phyloP scores from a whole-genome alignment of 2,113 vertebrate species.

The Potamarius usumacintae region DNA sequence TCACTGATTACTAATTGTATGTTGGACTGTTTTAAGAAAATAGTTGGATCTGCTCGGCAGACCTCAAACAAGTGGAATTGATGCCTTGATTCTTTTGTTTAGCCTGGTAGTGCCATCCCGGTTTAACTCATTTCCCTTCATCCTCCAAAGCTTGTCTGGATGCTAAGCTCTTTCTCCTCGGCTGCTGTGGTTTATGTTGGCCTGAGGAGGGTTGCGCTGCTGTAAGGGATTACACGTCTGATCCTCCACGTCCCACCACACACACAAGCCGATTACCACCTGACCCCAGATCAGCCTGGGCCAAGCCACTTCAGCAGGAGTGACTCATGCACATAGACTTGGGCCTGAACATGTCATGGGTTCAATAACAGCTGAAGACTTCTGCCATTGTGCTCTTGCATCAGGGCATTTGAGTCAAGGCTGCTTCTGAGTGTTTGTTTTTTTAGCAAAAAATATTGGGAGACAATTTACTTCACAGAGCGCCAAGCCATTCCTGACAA shows the following conservation, averaged over 20 bases:
- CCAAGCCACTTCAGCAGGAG: background rate
- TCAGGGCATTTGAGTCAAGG: background rate
- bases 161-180: slow-evolving; percentile 22
- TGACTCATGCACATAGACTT: background rate
- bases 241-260: slow-evolving; percentile 33
- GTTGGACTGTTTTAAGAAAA: background rate
- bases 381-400: background rate
- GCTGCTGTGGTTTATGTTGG: slow-evolving; percentile 30
- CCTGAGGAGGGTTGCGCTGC: slow-evolving; percentile 14
- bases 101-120: background rate
- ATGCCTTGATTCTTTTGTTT: background rate
- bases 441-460: background rate
- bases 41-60: background rate
- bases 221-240: slow-evolving; percentile 41
- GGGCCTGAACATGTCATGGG: background rate
- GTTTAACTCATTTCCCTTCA: slow-evolving; percentile 1
- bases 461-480: background rate
- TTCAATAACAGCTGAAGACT: slow-evolving; percentile 7
- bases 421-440: background rate
- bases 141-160: slow-evolving; percentile 5
- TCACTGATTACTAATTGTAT: background rate
- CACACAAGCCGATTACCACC: slow-evolving; percentile 39
- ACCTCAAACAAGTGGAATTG: background rate
- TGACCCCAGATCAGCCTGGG: slow-evolving; percentile 32
- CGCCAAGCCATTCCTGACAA: background rate